Conservation (phyloP, 2,113 vertebrate species). For the Hypomesus transpacificus region DNA sequence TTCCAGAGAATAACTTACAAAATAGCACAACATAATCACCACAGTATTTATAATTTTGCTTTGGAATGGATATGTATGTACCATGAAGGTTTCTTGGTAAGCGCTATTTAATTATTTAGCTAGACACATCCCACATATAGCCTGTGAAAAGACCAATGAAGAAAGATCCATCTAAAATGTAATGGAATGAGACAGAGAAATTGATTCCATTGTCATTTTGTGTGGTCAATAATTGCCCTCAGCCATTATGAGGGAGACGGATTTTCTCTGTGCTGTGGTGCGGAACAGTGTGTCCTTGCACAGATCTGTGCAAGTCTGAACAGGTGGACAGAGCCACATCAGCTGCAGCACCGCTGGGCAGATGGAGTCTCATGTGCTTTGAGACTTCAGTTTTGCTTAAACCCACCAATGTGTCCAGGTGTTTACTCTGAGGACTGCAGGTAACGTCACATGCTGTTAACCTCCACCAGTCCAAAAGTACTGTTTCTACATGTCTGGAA, state of each 20-base stretch:
- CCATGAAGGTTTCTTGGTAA: not conserved
- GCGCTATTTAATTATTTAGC: not conserved
- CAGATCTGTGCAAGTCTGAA: not conserved
- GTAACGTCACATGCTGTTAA: no score
- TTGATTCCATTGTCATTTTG: constrained; percentile 3
- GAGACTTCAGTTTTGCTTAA: not conserved
- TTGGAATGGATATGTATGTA: not conserved
- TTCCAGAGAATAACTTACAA: no score
- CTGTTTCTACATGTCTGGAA: no score
- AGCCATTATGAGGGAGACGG: not conserved
- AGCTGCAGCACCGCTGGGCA: not conserved
- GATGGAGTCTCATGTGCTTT: not conserved
- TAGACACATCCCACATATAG: not conserved
- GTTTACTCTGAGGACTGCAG: not conserved
- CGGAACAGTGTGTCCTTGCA: not conserved
- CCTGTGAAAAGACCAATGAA: not conserved
- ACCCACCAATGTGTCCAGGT: not conserved
- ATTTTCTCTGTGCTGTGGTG: not conserved
- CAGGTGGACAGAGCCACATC: not conserved
- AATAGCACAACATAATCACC: no score
- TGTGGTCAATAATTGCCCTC: not conserved
- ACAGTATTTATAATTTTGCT: no score
- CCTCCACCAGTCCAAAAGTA: no score
- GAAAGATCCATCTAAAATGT: not conserved
- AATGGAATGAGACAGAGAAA: not conserved